Base-by-base conservation (phyloP, 2,113 vertebrate species). In the Megaleporinus macrocephalus region DNA sequence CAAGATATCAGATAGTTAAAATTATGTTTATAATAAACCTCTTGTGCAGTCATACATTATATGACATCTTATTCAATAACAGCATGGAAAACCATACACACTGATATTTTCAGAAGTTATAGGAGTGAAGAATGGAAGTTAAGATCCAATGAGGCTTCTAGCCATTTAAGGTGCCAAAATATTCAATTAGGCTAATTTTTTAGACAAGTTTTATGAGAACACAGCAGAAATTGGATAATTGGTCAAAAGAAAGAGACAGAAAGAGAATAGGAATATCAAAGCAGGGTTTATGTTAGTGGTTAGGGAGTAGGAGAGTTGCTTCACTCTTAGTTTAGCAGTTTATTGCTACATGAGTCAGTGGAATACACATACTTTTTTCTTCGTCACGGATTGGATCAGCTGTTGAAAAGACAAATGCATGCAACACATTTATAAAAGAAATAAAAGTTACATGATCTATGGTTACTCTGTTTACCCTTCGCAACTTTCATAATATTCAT, bases 211-310 rank as follows among this genome's bases (percentile, higher is more conserved):
- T 41, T 29, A 20, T 24, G 4, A 5, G 30, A 1, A 36, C 27
- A 26, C 29, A n/a, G 53, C 9, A 7, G 47, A 55, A 33, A 41
- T 2, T 47, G 24, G 61, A 47, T 65, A 44, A 36, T n/a, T 29
- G 16, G 7, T 18, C 93, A 94, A 83, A 73, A 84, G 86, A 14
- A 10, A 47, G 7, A 55, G 16, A 55, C 90, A 77, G 86, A 76
- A 87, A 61, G 24, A 18, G 41, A 61, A 44, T 55, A 63, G 44
- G 24, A 7, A 26, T 22, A 68, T 0, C 9, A 68, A 36, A 30
- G 49, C 65, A 12, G 62, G 27, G 62, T 44, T 69, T 68, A 61
- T 59, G 33, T 20, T 51, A 59, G 36, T 36, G 65, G 59, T 70
- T 7, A 27, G 51, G 1, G 47, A 16, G 47, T 44, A 26, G 15